Evolutionary conservation across 2,113 vertebrate species (phyloP).

Genomic region (Melanotaenia duboulayi): DNA sequence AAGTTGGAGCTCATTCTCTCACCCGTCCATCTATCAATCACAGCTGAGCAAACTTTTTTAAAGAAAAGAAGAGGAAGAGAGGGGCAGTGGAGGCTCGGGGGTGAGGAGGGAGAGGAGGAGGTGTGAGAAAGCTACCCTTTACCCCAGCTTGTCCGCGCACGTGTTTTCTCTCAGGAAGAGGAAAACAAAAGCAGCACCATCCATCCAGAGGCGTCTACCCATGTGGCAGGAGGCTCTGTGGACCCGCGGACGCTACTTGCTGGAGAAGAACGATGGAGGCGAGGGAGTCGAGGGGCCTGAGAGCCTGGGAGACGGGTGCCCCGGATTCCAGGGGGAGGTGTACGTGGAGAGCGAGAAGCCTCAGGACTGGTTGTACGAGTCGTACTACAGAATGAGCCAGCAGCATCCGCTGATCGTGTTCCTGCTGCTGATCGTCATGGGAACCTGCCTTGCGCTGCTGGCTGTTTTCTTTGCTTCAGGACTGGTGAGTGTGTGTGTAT

Average conservation of each 20-base stretch:
- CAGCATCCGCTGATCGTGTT: constrained; percentile 98
- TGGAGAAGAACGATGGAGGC: constrained; percentile 77
- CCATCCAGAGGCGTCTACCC: constrained; percentile 50
- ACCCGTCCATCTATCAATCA: constrained; percentile 38
- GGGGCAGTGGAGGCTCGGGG: background rate
- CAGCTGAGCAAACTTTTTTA: constrained; percentile 58
- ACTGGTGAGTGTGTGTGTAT: constrained; percentile 84
- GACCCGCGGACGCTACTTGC: constrained; percentile 79
- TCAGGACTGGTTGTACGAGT: constrained; percentile 97
- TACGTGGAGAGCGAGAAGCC: constrained; percentile 71
- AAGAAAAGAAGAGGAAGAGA: constrained; percentile 1
- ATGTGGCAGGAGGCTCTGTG: constrained; percentile 81
- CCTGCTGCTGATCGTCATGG: constrained; percentile 97
- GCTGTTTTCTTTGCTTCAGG: constrained; percentile 95
- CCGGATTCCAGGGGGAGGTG: constrained; percentile 64
- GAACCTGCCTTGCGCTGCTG: constrained; percentile 94
- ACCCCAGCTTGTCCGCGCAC: background rate
- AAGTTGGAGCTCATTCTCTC: constrained; percentile 55
- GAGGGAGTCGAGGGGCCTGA: constrained; percentile 70
- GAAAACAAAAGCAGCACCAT: constrained; percentile 6
- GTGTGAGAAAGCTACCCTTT: constrained; percentile 5
- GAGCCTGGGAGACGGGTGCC: constrained; percentile 57
- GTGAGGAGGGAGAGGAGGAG: constrained; percentile 5
- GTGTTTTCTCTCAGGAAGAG: constrained; percentile 17
- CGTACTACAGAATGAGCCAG: constrained; percentile 98